Evolutionary conservation across 2,797 vertebrate genomes (phyloP), one percentile per base, ranked within the genome.

Genomic region (Argentina silus): DNA sequence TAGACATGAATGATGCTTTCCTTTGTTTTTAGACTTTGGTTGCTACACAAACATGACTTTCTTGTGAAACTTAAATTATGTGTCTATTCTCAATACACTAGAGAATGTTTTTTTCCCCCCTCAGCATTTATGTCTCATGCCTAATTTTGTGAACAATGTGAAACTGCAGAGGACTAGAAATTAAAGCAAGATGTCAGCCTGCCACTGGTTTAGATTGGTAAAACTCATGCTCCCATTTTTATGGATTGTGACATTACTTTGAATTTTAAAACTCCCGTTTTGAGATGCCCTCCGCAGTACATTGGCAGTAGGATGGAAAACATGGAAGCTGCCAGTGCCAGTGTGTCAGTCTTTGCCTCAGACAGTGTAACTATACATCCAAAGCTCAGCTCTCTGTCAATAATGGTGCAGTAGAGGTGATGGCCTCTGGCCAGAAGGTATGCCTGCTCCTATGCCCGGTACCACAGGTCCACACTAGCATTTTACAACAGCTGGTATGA

Each of bases 351-450:
- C 75, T 78, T 85, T 86, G 76, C 63, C 44, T 36, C 21, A 17
- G 36, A 19, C 51, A 80, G 73, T 76, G 57, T 77, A 79, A 73
- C 67, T 80, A 81, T 81, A 82, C 78, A 76, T 85, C 83, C 77
- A 82, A 71, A 72, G 76, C 72, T 83, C 76, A 72, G 73, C 76
- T 76, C 75, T 71, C 60, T 83, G 80, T 78, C 81, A 83, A 56
- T 80, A 68, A 53, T 75, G 66, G 45, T 70, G 60, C 80, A 80
- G 70, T 27, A 74, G 79, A 80, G 1, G 0, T 77, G 69, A 53
- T 8, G 51, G 69, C 65, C 47, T 67, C 69, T 73, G 73, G 73
- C 79, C 76, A 78, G 79, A 51, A 83, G 76, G 76, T 63, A 64
- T 71, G 79, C 81, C 73, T 81, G 15, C 15, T 14, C 74, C 48